Evolutionary conservation across 2,888 invertebrate genomes (phyloP), one percentile per base, ranked within the genome.

Genomic region (Agrotis exclamationis): DNA sequence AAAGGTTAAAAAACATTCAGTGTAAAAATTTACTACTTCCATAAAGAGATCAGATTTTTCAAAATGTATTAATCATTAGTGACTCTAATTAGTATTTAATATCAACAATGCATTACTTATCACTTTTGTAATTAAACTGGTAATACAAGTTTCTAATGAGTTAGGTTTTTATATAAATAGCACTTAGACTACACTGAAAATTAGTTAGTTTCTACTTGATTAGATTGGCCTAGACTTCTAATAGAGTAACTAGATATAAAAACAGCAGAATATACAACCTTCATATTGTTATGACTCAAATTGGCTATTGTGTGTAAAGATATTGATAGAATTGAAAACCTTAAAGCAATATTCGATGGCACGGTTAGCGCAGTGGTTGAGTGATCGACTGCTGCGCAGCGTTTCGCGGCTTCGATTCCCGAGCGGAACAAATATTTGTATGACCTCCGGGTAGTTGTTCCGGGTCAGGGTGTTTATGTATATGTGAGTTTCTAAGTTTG

Each of bases 181-280:
- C 16, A 33, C 45, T 33, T 54, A 28, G 24, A 53, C 28, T 44
- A 39, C 39, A 51, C 39, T 54, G 39, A 62, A 62, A 51, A 73
- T 20, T 47, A 13, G 22, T 60, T 44, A 54, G 59, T 71, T 65
- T 79, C 72, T 63, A 51, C 9, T 63, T 66, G 24, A 74, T 74
- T 66, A 24, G 54, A 50, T 63, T 63, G 53, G 33, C 62, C 65
- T 63, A 73, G 47, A 64, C 20, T 50, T 20, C 22, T 18, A 4
- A 13, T 39, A 45, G n/a, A 54, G 22, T 18, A 33, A 45, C 16
- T 13, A 72, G 24, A 20, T 54, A 18, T 18, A 45, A 24, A 33
- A 60, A 53, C 18, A 24, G 16, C 20, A n/a, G 2, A 59, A 39
- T 18, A 24, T 4, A 7, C 47, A 78, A 50, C 39, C 54, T 75